These are phyloP conservation scores for Boloria selene DNA, from an alignment of 2,888 invertebrate genomes.

Conservation along the genomic window DNA sequence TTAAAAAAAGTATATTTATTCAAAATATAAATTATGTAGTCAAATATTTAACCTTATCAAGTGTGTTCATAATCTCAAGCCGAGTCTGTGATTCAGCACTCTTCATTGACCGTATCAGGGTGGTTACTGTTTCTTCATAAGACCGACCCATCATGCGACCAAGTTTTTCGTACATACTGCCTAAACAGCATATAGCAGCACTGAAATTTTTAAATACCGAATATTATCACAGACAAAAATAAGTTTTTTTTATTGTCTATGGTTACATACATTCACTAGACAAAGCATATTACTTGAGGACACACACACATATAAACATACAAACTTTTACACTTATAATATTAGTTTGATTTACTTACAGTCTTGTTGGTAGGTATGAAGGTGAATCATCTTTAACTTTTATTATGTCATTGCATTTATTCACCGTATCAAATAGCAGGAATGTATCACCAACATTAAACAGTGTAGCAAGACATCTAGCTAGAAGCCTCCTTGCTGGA, in stretches of 20 bases:
- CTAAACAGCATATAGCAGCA: slow-evolving; percentile 97
- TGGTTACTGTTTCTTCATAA: slow-evolving; percentile 98
- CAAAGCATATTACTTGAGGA: too few species aligned
- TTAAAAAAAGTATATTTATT: not conserved
- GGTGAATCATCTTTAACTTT: slow-evolving; percentile 99
- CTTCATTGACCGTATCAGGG: slow-evolving; percentile 93
- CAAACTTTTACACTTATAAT: too few species aligned
- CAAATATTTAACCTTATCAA: slow-evolving; percentile 89
- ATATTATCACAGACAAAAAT: not conserved
- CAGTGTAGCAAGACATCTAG: slow-evolving; percentile 94
- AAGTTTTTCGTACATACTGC: slow-evolving; percentile 98
- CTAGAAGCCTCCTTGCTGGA: slow-evolving; percentile 94
- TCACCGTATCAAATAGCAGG: slow-evolving; percentile 97
- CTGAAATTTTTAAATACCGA: slow-evolving; percentile 74
- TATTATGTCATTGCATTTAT: slow-evolving; percentile 98
- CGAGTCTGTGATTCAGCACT: slow-evolving; percentile 98
- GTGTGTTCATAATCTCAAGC: slow-evolving; percentile 97
- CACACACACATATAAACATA: too few species aligned
- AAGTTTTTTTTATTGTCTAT: too few species aligned
- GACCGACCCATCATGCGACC: slow-evolving; percentile 99
- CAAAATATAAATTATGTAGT: not conserved
- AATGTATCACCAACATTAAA: slow-evolving; percentile 99
- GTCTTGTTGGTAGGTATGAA: slow-evolving; percentile 94
- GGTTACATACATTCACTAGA: too few species aligned
- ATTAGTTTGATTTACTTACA: slow-evolving; percentile 85